Base-by-base conservation (phyloP, 1,140 invertebrate genomes). In the Sitobion miscanthi region DNA sequence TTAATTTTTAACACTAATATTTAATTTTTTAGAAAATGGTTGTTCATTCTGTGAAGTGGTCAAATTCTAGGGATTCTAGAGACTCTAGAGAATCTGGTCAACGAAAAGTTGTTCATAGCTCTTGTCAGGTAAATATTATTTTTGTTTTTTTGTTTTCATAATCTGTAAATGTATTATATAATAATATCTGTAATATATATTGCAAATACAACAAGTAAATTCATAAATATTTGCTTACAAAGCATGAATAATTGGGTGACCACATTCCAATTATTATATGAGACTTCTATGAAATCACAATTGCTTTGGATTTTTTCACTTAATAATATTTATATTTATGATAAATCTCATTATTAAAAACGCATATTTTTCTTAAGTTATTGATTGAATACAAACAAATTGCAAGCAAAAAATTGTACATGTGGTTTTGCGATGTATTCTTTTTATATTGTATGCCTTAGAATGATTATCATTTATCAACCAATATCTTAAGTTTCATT, bases 71-170 rank as follows among this genome's bases (percentile, higher is more conserved):
- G 30, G 91, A 93, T 93, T 93, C 91, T 49, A 82, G 91, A 54
- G 91, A 93, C 86, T 85, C 91, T 45, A 93, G 91, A 57, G 91
- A 93, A 86, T 93, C 91, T 42, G 91, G 91, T 85, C 91, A 93
- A 57, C 91, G 91, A 23, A 93, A 93, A 93, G 91, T 93, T 20
- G 91, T 93, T 52, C 77, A 93, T 85, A 93, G 91, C 49, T 93
- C 91, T 57, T 93, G 91, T 93, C 91, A 93, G 49, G 91, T 93
- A 86, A 93, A 83, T 57, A 86, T 42, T 45, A 42, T 42, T 42
- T 42, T 42, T 42, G 42, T 42, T 42, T 42, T 38, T 47, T 47
- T 47, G 35, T 30, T 54, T 54, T 38, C 62, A 69, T 69, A 30
- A 69, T 69, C 11, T 62, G 54, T 57, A 57, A 57, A 23, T 57